phyloP scores from a whole-genome alignment of 2,888 invertebrate species.

The Mesoligia furuncula region DNA sequence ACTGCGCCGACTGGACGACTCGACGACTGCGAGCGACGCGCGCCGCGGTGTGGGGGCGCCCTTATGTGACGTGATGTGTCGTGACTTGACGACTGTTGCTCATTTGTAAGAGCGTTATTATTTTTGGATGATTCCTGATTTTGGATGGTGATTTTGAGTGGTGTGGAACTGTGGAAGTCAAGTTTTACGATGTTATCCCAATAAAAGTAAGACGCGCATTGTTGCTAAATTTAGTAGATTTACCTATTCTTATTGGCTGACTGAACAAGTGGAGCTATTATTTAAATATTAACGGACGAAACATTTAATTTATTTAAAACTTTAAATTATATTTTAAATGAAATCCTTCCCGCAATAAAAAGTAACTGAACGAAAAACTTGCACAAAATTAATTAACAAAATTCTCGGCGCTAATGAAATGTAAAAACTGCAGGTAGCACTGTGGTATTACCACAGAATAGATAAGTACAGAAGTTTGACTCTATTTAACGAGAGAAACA shows the following conservation, averaged over 20 bases:
- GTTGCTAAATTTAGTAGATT: background rate
- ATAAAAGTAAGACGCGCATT: background rate
- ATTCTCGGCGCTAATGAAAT: constrained; percentile 50
- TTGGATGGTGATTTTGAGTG: background rate
- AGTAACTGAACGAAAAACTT: constrained; percentile 47
- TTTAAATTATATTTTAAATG: constrained; percentile 25
- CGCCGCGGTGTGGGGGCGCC: constrained; percentile 26
- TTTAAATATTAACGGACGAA: background rate
- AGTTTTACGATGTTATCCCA: background rate
- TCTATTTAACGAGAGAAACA: background rate
- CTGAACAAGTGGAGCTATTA: background rate
- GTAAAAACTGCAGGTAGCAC: constrained; percentile 53
- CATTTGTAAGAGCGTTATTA: constrained; percentile 6
- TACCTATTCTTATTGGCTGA: background rate
- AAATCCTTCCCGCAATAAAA: constrained; percentile 34
- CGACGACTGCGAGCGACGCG: constrained; percentile 13
- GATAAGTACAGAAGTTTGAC: background rate
- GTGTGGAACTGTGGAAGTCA: background rate
- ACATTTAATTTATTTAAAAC: constrained; percentile 18
- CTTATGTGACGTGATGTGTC: constrained; percentile 20
- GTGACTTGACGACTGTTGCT: constrained; percentile 7
- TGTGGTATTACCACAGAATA: background rate
- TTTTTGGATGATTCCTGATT: constrained; percentile 14
- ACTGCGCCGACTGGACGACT: constrained; percentile 26
- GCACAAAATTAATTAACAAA: constrained; percentile 54